phyloP scores from a whole-genome alignment of 2,113 vertebrate species.

The Genyomyrus donnyi region DNA sequence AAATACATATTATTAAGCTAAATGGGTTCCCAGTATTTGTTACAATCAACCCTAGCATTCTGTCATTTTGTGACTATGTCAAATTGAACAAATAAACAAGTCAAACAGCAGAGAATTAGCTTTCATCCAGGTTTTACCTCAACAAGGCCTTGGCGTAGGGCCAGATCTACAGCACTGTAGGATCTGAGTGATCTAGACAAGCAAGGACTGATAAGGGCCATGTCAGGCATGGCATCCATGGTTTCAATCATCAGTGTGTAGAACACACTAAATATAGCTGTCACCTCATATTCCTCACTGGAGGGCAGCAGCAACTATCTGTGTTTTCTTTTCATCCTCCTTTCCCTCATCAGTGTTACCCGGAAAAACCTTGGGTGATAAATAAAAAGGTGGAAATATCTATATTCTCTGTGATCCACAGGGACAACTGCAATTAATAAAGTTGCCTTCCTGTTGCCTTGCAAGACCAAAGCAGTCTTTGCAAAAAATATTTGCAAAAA shows the following conservation, averaged over 20 bases:
- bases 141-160: constrained; percentile 26
- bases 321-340: constrained; percentile 49
- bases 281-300: constrained; percentile 52
- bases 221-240: constrained; percentile 55
- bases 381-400: constrained; percentile 46
- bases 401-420: constrained; percentile 37
- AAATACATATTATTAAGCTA: neutral
- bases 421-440: neutral
- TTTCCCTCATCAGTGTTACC: constrained; percentile 58
- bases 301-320: constrained; percentile 47
- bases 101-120: neutral
- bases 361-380: constrained; percentile 42
- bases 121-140: constrained; percentile 5
- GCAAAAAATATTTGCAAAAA: neutral
- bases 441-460: neutral
- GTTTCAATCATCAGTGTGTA: constrained; percentile 52
- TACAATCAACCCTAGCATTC: neutral
- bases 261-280: constrained; percentile 48
- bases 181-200: constrained; percentile 52
- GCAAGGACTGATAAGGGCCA: constrained; percentile 57
- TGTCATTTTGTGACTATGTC: neutral
- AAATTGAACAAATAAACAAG: neutral
- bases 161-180: constrained; percentile 45
- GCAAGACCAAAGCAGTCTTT: neutral
- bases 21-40: neutral